Conservation (phyloP, 2,888 invertebrate species). For the Epinotia brunnichana region DNA sequence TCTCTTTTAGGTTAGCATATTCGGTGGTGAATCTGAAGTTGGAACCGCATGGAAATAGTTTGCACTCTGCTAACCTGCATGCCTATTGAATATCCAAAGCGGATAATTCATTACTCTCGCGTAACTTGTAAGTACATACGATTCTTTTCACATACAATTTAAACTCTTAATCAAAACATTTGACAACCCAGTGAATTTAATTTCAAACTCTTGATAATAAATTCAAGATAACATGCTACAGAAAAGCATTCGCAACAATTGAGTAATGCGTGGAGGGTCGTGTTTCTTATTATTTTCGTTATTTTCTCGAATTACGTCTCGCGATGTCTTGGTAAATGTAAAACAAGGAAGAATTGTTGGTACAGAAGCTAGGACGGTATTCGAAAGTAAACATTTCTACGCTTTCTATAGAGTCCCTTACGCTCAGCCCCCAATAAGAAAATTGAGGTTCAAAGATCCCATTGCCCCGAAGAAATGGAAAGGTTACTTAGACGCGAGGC, state of each 20-base stretch:
- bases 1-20: too few relatives aligned
- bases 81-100: too few relatives aligned
- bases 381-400: slow-evolving; percentile 62
- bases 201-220: slow-evolving; percentile 38
- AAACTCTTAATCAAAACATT: slow-evolving; percentile 54
- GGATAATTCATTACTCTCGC: background rate
- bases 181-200: slow-evolving; percentile 55
- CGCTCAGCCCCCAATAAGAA: slow-evolving; percentile 66
- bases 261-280: slow-evolving; percentile 50
- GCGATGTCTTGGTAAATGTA: slow-evolving; percentile 61
- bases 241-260: slow-evolving; percentile 41
- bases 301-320: slow-evolving; percentile 46
- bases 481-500: slow-evolving; percentile 83
- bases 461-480: slow-evolving; percentile 70
- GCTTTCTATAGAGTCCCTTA: slow-evolving; percentile 77
- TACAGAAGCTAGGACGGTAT: slow-evolving; percentile 58
- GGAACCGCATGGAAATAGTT: background rate
- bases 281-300: slow-evolving; percentile 51
- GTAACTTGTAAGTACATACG: background rate
- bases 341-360: slow-evolving; percentile 68
- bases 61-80: background rate
- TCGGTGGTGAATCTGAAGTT: background rate
- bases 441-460: slow-evolving; percentile 73
- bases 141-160: slow-evolving; percentile 18
- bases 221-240: slow-evolving; percentile 1